Evolutionary conservation across 2,797 vertebrate species (phyloP).

Genomic region (Rhadinocentrus ornatus): DNA sequence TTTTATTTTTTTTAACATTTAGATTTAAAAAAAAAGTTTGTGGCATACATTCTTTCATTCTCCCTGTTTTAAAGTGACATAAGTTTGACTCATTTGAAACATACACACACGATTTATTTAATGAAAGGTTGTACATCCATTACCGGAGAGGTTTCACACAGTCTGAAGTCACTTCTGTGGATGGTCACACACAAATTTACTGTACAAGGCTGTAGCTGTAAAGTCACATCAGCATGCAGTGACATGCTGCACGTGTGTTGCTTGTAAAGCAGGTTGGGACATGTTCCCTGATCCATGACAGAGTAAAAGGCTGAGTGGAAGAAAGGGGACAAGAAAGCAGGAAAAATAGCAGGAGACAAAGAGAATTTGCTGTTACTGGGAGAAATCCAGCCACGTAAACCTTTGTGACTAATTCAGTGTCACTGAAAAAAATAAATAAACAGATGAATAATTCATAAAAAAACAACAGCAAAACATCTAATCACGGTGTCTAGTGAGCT

Average conservation of each 20-base stretch:
- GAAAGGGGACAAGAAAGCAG: constrained; percentile 9
- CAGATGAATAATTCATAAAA: too few relatives aligned
- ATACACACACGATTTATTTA: constrained; percentile 30
- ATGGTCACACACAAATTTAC: constrained; percentile 23
- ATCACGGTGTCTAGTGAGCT: too few relatives aligned
- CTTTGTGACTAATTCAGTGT: background rate
- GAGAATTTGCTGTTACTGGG: constrained; percentile 20
- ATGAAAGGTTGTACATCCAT: constrained; percentile 20
- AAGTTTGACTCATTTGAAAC: constrained; percentile 23
- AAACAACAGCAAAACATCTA: too few relatives aligned
- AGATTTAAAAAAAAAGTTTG: constrained; percentile 20
- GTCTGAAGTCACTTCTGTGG: constrained; percentile 10
- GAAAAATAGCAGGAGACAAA: constrained; percentile 48
- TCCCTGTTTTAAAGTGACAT: constrained; percentile 35
- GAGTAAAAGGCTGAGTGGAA: constrained; percentile 60
- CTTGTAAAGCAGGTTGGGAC: constrained; percentile 73
- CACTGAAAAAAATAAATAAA: too few relatives aligned
- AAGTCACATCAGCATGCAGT: constrained; percentile 68
- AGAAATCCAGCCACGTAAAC: constrained; percentile 27
- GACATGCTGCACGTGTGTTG: constrained; percentile 71
- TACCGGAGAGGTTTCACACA: constrained; percentile 26
- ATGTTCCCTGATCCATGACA: constrained; percentile 78
- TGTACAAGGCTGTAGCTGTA: constrained; percentile 58
- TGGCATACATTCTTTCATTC: constrained; percentile 19
- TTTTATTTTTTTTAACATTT: too few relatives aligned